Evolutionary conservation across 2,888 invertebrate species (phyloP).

Genomic region (Meiosimyza decipiens): DNA sequence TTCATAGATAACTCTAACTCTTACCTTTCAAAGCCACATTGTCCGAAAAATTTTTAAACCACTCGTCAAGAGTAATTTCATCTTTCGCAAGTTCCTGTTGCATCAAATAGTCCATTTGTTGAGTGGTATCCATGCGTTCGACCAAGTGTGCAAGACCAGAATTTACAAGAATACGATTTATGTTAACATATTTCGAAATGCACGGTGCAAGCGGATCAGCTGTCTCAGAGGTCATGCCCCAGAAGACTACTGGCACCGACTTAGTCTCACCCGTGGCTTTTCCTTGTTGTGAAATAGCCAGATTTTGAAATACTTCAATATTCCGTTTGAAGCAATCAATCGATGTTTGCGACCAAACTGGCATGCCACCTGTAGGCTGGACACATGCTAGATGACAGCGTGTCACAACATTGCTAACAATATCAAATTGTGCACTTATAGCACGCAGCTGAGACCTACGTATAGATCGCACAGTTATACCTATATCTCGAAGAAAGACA

Average conservation of each 20-base stretch:
- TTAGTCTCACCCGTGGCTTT: conserved; percentile 49
- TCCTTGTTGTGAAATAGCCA: conserved; percentile 53
- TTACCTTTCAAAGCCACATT: conserved; percentile 43
- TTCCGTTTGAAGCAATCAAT: conserved; percentile 72
- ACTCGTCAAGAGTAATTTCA: conserved; percentile 49
- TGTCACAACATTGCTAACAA: conserved; percentile 71
- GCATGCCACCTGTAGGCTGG: conserved; percentile 74
- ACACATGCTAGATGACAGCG: conserved; percentile 79
- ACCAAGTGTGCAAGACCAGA: conserved; percentile 71
- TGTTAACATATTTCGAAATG: conserved; percentile 72
- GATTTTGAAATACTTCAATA: conserved; percentile 68
- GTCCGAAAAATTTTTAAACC: conserved; percentile 45
- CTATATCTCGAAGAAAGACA: conserved; percentile 75
- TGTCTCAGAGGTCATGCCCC: conserved; percentile 72
- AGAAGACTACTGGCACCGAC: conserved; percentile 74
- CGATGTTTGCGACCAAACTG: conserved; percentile 62
- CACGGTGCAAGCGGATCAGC: conserved; percentile 77
- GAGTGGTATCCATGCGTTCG: conserved; percentile 56
- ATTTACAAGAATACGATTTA: conserved; percentile 75
- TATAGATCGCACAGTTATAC: conserved; percentile 70
- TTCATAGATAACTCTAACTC: no score
- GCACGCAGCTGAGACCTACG: conserved; percentile 66
- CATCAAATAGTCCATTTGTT: conserved; percentile 47
- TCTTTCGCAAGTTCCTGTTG: conserved; percentile 47
- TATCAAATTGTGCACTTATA: conserved; percentile 69